These are phyloP conservation scores for Iselma pallidipennis DNA, from an alignment of 2,888 invertebrate genomes.

Conservation along the genomic window DNA sequence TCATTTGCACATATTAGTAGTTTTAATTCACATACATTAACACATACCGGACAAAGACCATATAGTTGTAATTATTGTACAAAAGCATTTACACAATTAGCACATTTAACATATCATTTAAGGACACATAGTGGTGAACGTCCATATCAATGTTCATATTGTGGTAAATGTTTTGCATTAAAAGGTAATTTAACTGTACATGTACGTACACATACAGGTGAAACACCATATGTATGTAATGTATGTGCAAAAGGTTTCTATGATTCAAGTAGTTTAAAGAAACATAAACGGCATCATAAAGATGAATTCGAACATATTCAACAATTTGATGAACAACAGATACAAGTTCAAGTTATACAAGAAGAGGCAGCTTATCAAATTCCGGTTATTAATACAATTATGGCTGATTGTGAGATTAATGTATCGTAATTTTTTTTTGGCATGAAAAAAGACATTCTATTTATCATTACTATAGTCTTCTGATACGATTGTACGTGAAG, in stretches of 20 bases:
- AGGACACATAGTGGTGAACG: constrained; percentile 45
- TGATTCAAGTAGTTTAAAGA: constrained; percentile 32
- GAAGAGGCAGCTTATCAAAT: neutral
- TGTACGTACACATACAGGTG: constrained; percentile 53
- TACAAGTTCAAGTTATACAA: neutral
- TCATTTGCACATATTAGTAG: constrained; percentile 43
- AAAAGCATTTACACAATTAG: constrained; percentile 44
- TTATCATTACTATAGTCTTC: too few species aligned
- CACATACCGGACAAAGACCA: constrained; percentile 47
- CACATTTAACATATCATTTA: constrained; percentile 44
- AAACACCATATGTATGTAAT: constrained; percentile 54
- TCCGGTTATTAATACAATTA: neutral
- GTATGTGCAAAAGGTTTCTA: constrained; percentile 51
- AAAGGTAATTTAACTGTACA: constrained; percentile 55
- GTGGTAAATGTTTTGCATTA: constrained; percentile 49
- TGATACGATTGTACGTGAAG: too few species aligned
- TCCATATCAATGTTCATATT: constrained; percentile 34
- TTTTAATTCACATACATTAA: constrained; percentile 44
- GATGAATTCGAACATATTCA: neutral
- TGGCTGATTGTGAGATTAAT: too few species aligned
- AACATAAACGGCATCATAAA: constrained; percentile 29
- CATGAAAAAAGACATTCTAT: too few species aligned
- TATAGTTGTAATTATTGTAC: constrained; percentile 54
- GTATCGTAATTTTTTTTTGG: too few species aligned
- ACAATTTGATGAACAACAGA: neutral